Base-by-base conservation (phyloP, 2,113 vertebrate species). In the Leucopternis melanops region DNA sequence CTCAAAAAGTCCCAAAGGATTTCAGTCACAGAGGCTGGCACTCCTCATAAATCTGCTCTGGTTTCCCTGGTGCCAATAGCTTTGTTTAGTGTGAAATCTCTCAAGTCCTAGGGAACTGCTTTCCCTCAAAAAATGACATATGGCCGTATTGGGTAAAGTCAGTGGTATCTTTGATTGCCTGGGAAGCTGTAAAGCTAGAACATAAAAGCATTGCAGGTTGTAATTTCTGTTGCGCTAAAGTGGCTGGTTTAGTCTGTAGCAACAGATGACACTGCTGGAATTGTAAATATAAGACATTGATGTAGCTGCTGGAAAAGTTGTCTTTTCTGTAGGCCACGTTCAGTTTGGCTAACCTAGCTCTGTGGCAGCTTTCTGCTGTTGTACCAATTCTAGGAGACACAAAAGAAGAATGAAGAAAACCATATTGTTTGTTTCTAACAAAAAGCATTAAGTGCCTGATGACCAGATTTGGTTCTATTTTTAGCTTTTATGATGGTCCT, bases 21-120 rank as follows among this genome's bases (percentile, higher is more conserved):
- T 85, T 66, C 21, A 31, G 55, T 5, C 6, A 1, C 8, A 4
- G 20, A 9, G 9, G 8, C 13, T 10, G 16, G 5, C 55, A 3
- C 4, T 63, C 6, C 22, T 42, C 15, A 0, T 21, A 40, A 34
- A 47, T 40, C 14, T 0, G 0, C 11, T 36, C 21, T 27, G 1
- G 27, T 34, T n/a, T 49, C 22, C 10, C 1, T 38, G 29, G 6
- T 23, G 32, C 19, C 11, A 1, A 0, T 7, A 27, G 5, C 17
- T 57, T 40, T 57, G 20, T 16, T 58, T 29, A 44, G 14, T 17
- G 1, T 15, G 69, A 57, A 49, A 5, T 18, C 31, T 59, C 15
- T 10, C 29, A 27, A 47, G 49, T 26, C 14, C 16, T 11, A 0
- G 14, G 31, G 18, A 86, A 42, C 12, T 32, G 13, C 16, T 65